phyloP scores from a whole-genome alignment of 2,113 vertebrate species.

The Rhipidura dahli region DNA sequence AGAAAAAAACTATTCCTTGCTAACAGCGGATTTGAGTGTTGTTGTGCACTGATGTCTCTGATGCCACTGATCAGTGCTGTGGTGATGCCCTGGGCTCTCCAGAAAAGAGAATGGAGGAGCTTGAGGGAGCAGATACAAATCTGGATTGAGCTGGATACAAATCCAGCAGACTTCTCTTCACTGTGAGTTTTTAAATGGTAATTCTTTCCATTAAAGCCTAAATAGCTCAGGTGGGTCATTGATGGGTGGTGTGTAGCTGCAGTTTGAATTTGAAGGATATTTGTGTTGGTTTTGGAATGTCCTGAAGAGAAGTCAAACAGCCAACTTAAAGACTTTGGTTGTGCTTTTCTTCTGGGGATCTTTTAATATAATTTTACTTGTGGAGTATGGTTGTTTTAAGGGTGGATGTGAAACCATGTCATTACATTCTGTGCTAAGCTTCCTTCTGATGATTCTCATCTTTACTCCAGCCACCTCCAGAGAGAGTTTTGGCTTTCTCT shows the following conservation, averaged over 20 bases:
- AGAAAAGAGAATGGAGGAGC: not conserved
- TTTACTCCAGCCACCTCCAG: not conserved
- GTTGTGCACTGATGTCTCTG: not conserved
- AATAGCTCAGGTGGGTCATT: not conserved
- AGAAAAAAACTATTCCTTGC: not conserved
- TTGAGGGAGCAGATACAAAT: not conserved
- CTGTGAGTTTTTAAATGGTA: not conserved
- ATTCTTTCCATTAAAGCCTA: not conserved
- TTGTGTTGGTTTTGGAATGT: not conserved
- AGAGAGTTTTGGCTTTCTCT: not conserved
- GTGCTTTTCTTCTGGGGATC: not conserved
- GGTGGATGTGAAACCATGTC: not conserved
- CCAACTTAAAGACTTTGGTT: not conserved
- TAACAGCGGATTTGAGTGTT: not conserved
- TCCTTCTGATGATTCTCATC: not conserved
- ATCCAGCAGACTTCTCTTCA: not conserved
- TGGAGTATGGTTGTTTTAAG: not conserved
- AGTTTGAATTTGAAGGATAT: not conserved
- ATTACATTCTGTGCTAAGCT: not conserved
- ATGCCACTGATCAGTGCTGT: not conserved
- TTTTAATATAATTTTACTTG: fast-evolving
- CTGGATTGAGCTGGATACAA: no score
- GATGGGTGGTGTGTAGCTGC: not conserved
- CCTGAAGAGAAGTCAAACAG: not conserved
- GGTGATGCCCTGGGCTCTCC: not conserved